Conservation (phyloP, 2,113 vertebrate species). For the Microtus oregoni region DNA sequence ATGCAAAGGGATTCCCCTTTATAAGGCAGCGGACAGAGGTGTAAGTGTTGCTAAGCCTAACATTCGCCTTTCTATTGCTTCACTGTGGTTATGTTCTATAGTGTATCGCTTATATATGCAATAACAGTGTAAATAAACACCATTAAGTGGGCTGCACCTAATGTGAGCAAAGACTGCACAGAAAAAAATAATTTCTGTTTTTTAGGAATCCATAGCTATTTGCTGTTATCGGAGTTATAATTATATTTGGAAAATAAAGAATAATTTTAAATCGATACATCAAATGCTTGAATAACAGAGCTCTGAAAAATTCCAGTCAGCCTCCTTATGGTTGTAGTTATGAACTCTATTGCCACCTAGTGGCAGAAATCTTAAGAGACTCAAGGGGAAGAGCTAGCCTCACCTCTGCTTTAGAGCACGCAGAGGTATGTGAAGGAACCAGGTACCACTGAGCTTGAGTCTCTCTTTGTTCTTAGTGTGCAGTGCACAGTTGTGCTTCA, state of each 20-base stretch:
- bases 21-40: background rate
- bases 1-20: background rate
- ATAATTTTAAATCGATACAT: slow-evolving; percentile 44
- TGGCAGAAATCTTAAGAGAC: slow-evolving; percentile 42
- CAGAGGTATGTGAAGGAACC: background rate
- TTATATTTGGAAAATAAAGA: slow-evolving; percentile 23
- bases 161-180: background rate
- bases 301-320: background rate
- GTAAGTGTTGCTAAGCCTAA: background rate
- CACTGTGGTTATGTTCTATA: background rate
- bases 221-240: background rate
- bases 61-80: background rate
- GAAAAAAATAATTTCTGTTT: background rate
- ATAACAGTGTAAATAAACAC: background rate
- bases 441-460: background rate
- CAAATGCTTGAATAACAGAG: background rate
- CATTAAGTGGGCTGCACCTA: background rate
- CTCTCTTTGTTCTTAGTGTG: background rate
- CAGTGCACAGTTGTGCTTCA: background rate
- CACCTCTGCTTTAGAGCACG: background rate
- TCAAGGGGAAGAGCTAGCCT: rapidly evolving
- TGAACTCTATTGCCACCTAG: slow-evolving; percentile 71
- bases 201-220: background rate
- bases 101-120: background rate
- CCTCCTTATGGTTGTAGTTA: background rate